phyloP scores from a whole-genome alignment of 2,888 invertebrate species.

The Brachypterus glaber region DNA sequence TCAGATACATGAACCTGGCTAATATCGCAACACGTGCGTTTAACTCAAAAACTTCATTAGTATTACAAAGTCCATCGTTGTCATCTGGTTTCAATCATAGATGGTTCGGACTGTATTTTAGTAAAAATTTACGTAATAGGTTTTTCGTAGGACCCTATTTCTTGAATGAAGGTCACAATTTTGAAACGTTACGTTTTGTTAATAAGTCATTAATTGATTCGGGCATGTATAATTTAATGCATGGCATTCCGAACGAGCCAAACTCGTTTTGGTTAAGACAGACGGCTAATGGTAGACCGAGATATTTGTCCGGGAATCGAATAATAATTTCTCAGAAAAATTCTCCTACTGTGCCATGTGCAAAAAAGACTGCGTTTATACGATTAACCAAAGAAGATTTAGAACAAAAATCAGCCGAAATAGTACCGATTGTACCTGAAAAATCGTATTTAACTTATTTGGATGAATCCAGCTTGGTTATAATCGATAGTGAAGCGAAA shows the following conservation, averaged over 20 bases:
- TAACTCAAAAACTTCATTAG: constrained; percentile 43
- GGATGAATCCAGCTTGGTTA: constrained; percentile 7
- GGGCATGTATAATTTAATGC: constrained; percentile 28
- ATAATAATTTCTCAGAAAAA: too few species aligned
- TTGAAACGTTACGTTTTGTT: constrained; percentile 32
- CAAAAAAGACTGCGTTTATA: too few species aligned
- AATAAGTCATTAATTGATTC: constrained; percentile 31
- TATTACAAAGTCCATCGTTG: constrained; percentile 31
- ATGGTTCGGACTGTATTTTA: constrained; percentile 36
- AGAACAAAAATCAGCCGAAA: too few species aligned
- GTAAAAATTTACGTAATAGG: constrained; percentile 28
- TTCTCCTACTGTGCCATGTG: too few species aligned
- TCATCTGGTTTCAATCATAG: constrained; percentile 23
- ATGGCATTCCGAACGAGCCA: constrained; percentile 19
- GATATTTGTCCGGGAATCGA: too few species aligned
- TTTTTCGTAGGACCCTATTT: constrained; percentile 39
- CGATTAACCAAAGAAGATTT: too few species aligned
- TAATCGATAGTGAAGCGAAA: neutral
- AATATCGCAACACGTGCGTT: constrained; percentile 44
- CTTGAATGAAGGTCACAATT: constrained; percentile 26
- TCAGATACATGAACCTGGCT: constrained; percentile 45
- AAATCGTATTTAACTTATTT: constrained; percentile 10
- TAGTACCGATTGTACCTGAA: constrained; percentile 12
- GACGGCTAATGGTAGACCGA: too few species aligned
- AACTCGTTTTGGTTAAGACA: too few species aligned